Base-by-base conservation (phyloP, 1,140 invertebrate species). In the Drosophila jambulina region DNA sequence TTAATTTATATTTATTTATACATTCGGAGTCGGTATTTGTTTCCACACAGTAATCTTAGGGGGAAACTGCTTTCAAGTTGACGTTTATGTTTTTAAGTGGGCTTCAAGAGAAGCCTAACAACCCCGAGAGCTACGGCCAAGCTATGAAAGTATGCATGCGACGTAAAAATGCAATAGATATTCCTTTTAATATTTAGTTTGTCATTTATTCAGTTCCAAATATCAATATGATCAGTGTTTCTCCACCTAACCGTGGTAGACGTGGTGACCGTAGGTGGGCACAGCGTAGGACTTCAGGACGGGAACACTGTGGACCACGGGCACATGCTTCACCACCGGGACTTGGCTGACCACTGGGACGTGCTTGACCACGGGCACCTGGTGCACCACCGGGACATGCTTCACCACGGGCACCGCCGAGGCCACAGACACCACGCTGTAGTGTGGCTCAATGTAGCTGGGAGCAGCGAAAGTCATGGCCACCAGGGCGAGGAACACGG, bases 211-310 rank as follows among this genome's bases (percentile, higher is more conserved):
- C 8, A 38, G n/a, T 62, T 27, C 8, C 23, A 4, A 17, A 8
- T 17, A 48, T 34, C 36, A 23, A 10, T 9, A 17, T 42, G 6
- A 2, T 23, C 0, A 3, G 2, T 2, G 17, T 2, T 49, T 10
- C 19, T 0, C 23, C 4, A 25, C 9, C 15, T 53, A 54, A 49
- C 74, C 54, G 13, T 75, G 71, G 58, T 77, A 77, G 63, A 69
- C 36, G 13, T 65, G 72, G 46, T 77, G 75, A 12, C 75, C 75
- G 15, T 77, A 77, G 27, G 27, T 25, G 40, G 54, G 40, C 27
- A 76, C 49, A 2, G 32, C 56, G 23, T 60, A 77, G 46, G 75
- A 58, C 75, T 77, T 77, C 19, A 77, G n/a, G 9, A 77, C 74
- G 3, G 75, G 74, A 0, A 72, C 69, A 42, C 40, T 53, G 32